Percentiles rank a stretch among this genome's conserved stretches.
These are phyloP conservation scores for Clarias pachynema DNA, from an alignment of 2,797 vertebrate genomes.

Conservation along the genomic window DNA sequence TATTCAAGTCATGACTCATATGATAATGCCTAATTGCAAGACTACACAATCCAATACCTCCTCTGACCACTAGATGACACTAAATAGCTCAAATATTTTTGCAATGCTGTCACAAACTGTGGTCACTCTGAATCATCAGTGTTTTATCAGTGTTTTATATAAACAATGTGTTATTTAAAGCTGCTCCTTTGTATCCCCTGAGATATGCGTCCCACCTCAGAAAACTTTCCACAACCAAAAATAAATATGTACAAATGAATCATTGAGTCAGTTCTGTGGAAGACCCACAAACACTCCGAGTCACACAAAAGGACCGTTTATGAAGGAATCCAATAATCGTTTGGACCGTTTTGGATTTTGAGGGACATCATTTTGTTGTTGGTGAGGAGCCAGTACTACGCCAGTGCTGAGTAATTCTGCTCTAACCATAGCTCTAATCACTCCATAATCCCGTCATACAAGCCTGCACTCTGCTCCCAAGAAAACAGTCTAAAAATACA, in stretches of 20 bases:
- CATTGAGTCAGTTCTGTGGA: slow-evolving; percentile 28
- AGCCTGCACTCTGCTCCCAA: slow-evolving; percentile 7
- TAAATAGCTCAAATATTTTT: slow-evolving; percentile 49
- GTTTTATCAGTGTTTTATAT: slow-evolving; percentile 45
- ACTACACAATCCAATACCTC: slow-evolving; percentile 35
- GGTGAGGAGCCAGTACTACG: slow-evolving; percentile 23
- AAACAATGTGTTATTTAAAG: slow-evolving; percentile 47
- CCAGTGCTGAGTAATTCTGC: slow-evolving; percentile 36
- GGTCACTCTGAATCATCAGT: slow-evolving; percentile 51
- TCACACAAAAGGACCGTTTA: slow-evolving; percentile 15
- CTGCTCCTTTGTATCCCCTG: slow-evolving; percentile 30
- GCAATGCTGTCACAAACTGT: slow-evolving; percentile 46
- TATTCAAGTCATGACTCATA: background rate
- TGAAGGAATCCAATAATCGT: slow-evolving; percentile 15
- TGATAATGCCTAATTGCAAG: background rate
- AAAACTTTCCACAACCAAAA: slow-evolving; percentile 44
- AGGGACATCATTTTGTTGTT: slow-evolving; percentile 18
- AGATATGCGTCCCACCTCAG: slow-evolving; percentile 34
- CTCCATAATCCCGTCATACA: slow-evolving; percentile 38
- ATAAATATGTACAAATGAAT: slow-evolving; percentile 37
- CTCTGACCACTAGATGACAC: slow-evolving; percentile 70
- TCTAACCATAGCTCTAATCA: slow-evolving; percentile 45
- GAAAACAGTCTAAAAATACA: slow-evolving; percentile 30
- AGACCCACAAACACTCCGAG: slow-evolving; percentile 33
- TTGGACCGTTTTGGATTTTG: slow-evolving; percentile 23